Conservation (phyloP, 2,797 vertebrate species). For the Mormyrops attenuatus region DNA sequence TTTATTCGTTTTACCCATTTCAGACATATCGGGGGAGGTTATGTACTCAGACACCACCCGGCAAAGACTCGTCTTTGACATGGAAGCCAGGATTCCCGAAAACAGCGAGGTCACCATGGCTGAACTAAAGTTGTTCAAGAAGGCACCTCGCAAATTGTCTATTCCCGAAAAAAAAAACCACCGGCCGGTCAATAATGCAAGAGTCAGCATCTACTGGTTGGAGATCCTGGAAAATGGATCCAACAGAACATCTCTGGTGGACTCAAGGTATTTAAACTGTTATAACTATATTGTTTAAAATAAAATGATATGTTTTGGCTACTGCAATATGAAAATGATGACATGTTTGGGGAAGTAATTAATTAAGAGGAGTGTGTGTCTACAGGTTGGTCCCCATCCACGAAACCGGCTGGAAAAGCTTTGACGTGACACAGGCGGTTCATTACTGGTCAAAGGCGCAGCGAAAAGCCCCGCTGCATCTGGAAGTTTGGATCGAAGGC, state of each 20-base stretch:
- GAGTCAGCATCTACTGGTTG: slow-evolving; percentile 88
- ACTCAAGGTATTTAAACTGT: slow-evolving; percentile 73
- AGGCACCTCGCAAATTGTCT: slow-evolving; percentile 60
- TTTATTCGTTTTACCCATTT: neutral
- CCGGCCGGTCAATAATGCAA: slow-evolving; percentile 69
- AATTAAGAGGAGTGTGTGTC: slow-evolving; percentile 7
- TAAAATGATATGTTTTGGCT: neutral
- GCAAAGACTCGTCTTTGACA: slow-evolving; percentile 76
- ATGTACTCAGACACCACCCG: slow-evolving; percentile 71
- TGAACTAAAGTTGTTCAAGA: slow-evolving; percentile 87
- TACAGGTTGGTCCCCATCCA: slow-evolving; percentile 77
- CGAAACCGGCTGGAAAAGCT: slow-evolving; percentile 85
- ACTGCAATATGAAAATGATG: neutral
- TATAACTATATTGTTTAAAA: neutral
- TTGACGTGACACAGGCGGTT: slow-evolving; percentile 91
- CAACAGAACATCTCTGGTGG: slow-evolving; percentile 81
- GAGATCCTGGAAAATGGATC: slow-evolving; percentile 66
- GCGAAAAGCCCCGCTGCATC: slow-evolving; percentile 71
- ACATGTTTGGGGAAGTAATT: neutral
- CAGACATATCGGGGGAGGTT: slow-evolving; percentile 73
- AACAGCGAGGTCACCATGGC: slow-evolving; percentile 93
- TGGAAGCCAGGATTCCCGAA: slow-evolving; percentile 80
- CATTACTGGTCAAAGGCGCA: slow-evolving; percentile 79
- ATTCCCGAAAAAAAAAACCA: slow-evolving; percentile 61
- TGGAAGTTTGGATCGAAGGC: slow-evolving; percentile 88